A percentile compares a stretch with the other conserved stretches of the same genome.
Evolutionary conservation across 2,888 invertebrate genomes (phyloP).

Genomic region (Erebia epiphron): DNA sequence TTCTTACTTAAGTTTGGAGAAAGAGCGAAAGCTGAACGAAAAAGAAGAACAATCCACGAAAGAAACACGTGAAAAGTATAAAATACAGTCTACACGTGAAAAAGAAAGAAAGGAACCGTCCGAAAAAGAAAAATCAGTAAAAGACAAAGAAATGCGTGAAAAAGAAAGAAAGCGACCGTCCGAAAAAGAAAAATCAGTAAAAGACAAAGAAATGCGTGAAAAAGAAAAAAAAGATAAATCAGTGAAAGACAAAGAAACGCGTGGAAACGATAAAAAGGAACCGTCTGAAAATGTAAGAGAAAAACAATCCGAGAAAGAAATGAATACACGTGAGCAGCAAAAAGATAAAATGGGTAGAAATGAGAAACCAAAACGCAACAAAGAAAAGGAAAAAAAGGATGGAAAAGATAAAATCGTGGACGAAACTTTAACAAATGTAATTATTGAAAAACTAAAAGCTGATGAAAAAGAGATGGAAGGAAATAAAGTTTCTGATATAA

Average conservation of each 20-base stretch:
- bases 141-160: slow-evolving; percentile 20
- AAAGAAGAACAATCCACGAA: slow-evolving; percentile 29
- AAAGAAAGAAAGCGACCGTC: slow-evolving; percentile 25
- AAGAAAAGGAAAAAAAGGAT: slow-evolving; percentile 22
- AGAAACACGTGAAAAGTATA: slow-evolving; percentile 25
- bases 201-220: slow-evolving; percentile 20
- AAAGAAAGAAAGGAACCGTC: slow-evolving; percentile 31
- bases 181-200: slow-evolving; percentile 13
- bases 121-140: slow-evolving; percentile 13
- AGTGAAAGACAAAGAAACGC: background rate
- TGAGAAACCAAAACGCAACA: slow-evolving; percentile 21
- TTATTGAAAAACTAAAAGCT: slow-evolving; percentile 27
- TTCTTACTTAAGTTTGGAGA: slow-evolving; percentile 21
- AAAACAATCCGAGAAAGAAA: background rate
- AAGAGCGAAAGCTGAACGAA: slow-evolving; percentile 26
- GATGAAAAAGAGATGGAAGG: slow-evolving; percentile 12
- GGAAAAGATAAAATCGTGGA: slow-evolving; percentile 31
- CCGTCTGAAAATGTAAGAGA: slow-evolving; percentile 23
- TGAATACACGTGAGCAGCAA: background rate
- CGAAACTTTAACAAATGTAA: slow-evolving; percentile 23
- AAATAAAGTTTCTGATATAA: slow-evolving; percentile 12
- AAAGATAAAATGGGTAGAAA: background rate
- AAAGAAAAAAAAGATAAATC: slow-evolving; percentile 31
- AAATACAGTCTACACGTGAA: slow-evolving; percentile 27
- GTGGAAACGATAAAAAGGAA: slow-evolving; percentile 26